These are phyloP conservation scores for Sparus aurata DNA, from an alignment of 2,797 vertebrate species.

Conservation along the genomic window DNA sequence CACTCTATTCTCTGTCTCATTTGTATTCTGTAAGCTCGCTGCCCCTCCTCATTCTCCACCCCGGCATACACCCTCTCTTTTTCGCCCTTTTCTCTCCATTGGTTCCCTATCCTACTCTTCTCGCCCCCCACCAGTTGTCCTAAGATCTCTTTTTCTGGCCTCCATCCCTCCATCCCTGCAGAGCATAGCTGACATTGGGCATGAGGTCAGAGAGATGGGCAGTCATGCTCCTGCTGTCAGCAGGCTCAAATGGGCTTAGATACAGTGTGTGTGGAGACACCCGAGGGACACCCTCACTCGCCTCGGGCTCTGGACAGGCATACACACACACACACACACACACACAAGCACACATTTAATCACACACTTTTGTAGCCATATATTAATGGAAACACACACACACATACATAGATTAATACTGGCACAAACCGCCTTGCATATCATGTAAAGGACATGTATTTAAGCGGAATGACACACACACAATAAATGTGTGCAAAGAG, in stretches of 20 bases:
- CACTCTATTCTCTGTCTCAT: slow-evolving; percentile 64
- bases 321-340: slow-evolving; percentile 31
- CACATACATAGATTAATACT: slow-evolving; percentile 4
- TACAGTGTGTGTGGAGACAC: slow-evolving; percentile 73
- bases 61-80: slow-evolving; percentile 28
- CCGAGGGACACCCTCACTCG: slow-evolving; percentile 70
- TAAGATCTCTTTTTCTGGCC: slow-evolving; percentile 74
- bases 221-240: slow-evolving; percentile 79
- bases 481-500: slow-evolving; percentile 6
- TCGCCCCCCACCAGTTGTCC: slow-evolving; percentile 52
- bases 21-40: slow-evolving; percentile 68
- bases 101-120: slow-evolving; percentile 53
- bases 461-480: neutral
- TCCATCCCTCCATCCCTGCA: slow-evolving; percentile 69
- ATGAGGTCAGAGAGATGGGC: slow-evolving; percentile 85
- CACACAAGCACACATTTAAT: slow-evolving; percentile 46
- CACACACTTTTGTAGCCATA: slow-evolving; percentile 37
- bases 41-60: slow-evolving; percentile 60
- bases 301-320: slow-evolving; percentile 53
- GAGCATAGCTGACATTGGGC: slow-evolving; percentile 83
- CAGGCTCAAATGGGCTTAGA: slow-evolving; percentile 81
- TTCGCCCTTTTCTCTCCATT: slow-evolving; percentile 51
- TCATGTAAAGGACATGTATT: slow-evolving; percentile 15
- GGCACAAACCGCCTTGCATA: neutral
- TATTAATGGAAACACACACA: slow-evolving; percentile 12